Base-by-base conservation (phyloP, 2,888 invertebrate species). In the Balanococcus diminutus region DNA sequence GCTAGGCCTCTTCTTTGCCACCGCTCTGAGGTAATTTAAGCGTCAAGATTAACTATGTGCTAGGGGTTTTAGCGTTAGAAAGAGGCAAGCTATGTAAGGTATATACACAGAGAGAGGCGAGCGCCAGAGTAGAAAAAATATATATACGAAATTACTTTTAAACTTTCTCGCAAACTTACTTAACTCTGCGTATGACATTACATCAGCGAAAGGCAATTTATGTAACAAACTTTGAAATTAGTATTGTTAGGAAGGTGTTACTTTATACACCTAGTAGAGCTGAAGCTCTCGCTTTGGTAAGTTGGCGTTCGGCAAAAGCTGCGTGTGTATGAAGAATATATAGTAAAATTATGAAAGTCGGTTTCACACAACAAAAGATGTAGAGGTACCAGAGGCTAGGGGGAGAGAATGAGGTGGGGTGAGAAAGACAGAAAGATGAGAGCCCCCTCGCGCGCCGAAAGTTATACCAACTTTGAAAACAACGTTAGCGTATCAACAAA, bases 181-280 rank as follows among this genome's bases (percentile, higher is more conserved):
- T 82, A 51, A 82, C 82, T 51, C 82, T 82, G 82, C 82, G 22
- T 82, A 82, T 31, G 82, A 82, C 51, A 82, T 82, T 82, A 82
- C 82, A 82, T 82, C 82, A 82, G 82, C 82, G 82, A 31, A 51
- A 82, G 82, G 82, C 51, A 82, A 82, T 82, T 82, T 82, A 82
- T 51, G 51, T 51, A 51, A 51, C 25, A 82, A 82, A 82, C 51
- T 82, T 82, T 82, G 51, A 82, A 82, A 82, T 82, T 46, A 25
- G 72, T 72, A 72, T 72, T 72, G 72, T 72, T 72, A 72, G 11
- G 72, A 72, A 72, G 72, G 72, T 72, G 72, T 72, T 72, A 72
- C 31, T 31, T 31, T 72, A 25, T 16, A 31, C 72, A 72, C 72
- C 72, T 72, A 31, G 31, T 14, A 19, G 28, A 61, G 22, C 61